phyloP scores from a whole-genome alignment of 2,797 vertebrate genomes.

The Valencia hispanica region DNA sequence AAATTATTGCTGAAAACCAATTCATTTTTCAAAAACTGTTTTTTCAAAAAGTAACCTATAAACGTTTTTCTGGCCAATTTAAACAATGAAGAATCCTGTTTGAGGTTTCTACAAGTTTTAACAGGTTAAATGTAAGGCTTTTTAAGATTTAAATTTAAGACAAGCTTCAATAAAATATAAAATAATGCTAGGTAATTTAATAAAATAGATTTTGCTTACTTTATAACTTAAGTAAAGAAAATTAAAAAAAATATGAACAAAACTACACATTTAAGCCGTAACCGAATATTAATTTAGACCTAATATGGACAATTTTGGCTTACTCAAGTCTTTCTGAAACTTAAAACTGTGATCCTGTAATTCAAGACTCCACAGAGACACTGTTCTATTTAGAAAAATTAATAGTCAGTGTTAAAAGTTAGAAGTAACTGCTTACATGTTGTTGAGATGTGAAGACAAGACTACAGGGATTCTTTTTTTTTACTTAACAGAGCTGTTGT shows the following conservation, averaged over 20 bases:
- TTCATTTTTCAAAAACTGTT: background rate
- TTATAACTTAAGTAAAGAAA: too few relatives aligned
- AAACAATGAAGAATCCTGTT: background rate
- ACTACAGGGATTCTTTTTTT: too few relatives aligned
- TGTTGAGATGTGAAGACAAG: background rate
- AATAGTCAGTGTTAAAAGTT: background rate
- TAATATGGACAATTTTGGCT: background rate
- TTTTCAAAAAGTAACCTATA: background rate
- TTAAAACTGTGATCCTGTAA: too few relatives aligned
- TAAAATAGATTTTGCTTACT: too few relatives aligned
- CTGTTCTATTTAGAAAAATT: background rate
- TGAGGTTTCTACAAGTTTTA: background rate
- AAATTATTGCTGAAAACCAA: background rate
- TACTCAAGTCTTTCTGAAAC: background rate
- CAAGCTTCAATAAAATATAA: too few relatives aligned
- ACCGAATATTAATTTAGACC: background rate
- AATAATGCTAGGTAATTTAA: too few relatives aligned
- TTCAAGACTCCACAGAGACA: too few relatives aligned
- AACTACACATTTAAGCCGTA: too few relatives aligned
- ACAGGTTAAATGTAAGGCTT: background rate
- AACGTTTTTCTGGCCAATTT: background rate
- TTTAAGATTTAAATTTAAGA: too few relatives aligned
- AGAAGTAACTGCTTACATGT: background rate
- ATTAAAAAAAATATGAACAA: background rate
- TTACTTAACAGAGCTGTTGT: background rate